Percentiles rank a stretch among this genome's conserved stretches.
Conservation (phyloP, 1,140 invertebrate genomes). For the Tachypleus tridentatus region DNA sequence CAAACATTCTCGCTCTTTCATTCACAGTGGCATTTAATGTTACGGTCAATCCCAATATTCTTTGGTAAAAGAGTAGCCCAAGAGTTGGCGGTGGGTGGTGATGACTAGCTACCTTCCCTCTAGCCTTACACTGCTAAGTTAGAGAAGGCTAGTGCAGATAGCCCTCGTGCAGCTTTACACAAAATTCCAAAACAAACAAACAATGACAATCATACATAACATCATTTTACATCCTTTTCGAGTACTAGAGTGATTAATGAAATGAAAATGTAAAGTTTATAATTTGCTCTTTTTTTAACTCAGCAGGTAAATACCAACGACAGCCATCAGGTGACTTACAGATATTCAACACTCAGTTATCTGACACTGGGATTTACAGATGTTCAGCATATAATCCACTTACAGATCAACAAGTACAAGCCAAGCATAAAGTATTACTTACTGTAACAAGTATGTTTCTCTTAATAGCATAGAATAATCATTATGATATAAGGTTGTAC, state of each 20-base stretch:
- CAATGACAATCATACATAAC: not conserved
- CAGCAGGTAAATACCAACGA: conserved; percentile 32
- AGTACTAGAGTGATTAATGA: no score
- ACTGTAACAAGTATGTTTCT: conserved; percentile 12
- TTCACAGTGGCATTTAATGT: no score
- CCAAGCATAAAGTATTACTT: conserved; percentile 17
- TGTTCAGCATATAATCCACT: conserved; percentile 27
- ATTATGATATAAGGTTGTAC: not conserved
- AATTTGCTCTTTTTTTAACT: no score
- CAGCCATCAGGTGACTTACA: conserved; percentile 27
- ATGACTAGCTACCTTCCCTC: no score
- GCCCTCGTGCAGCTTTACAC: no score
- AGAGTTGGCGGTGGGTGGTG: no score
- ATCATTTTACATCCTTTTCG: conserved; percentile 26
- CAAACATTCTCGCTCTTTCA: no score
- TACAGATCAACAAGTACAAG: conserved; percentile 18
- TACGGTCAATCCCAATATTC: no score
- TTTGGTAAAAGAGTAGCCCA: no score
- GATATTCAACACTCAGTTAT: conserved; percentile 20
- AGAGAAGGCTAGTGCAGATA: no score
- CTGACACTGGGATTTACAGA: conserved; percentile 26
- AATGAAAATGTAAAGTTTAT: no score
- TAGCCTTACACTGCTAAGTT: no score
- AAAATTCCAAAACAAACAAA: not conserved
- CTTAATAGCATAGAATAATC: conserved; percentile 7